Evolutionary conservation across 2,797 vertebrate genomes (phyloP), one percentile per base, ranked within the genome.

Genomic region (Corythornis leucogaster): DNA sequence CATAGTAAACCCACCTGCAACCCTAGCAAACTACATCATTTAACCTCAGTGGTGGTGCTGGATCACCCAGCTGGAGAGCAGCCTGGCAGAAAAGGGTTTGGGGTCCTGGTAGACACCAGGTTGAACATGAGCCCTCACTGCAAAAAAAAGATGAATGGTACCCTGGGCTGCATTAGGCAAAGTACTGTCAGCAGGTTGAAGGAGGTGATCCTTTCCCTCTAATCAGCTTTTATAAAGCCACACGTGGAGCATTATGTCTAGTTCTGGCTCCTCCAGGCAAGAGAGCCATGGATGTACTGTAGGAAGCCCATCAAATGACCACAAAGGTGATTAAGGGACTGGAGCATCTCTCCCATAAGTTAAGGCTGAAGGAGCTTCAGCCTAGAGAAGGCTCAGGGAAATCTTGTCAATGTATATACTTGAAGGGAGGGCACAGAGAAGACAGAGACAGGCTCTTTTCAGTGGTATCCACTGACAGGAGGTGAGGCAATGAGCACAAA

Each of bases 121-220:
- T 4, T 33, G 40, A 67, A 51, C 13, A 18, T 5, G 5, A 78
- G 11, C 16, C 42, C 46, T 33, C 0, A 0, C 22, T 50, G 25
- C 38, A 64, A 75, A 85, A 45, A 40, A 9, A 62, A 4, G 26
- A 33, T 0, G 2, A 73, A 31, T 8, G 12, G 3, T 12, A 11
- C 26, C 14, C n/a, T 58, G 57, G 61, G 43, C 48, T 83, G 57
- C 33, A 38, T n/a, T 12, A 66, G 38, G 25, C 42, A 66, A 68
- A 85, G 10, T 13, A 20, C 51, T 85, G 79, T 19, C 26, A 66
- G 40, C 25, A 58, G 24, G 40, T 1, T 20, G 18, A 59, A 61
- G 50, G 5, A 71, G 11, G 48, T 33, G 61, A 50, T 53, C 30
- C 26, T 30, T 81, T 15, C 35, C 30, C 28, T 89, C 81, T 69